Evolutionary conservation across 2,113 vertebrate species (phyloP).

Genomic region (Anser cygnoides): DNA sequence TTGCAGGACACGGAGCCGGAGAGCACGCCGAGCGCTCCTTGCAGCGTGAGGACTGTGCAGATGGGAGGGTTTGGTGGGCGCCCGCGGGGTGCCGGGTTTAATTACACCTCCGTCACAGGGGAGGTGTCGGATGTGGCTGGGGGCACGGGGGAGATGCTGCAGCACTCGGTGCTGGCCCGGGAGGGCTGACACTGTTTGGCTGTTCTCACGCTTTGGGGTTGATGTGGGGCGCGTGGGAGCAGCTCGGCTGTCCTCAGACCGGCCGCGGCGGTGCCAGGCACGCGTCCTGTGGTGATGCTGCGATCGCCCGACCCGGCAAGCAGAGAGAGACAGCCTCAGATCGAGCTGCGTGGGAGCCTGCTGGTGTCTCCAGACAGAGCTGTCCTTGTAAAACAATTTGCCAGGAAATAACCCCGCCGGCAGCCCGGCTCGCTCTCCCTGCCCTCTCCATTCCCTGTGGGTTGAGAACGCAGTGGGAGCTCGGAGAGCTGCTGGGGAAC

Average conservation of each 20-base stretch:
- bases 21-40: rapidly evolving
- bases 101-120: not conserved
- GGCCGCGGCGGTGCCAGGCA: not conserved
- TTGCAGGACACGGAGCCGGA: not conserved
- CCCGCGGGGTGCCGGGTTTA: not conserved
- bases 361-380: not conserved
- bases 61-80: not conserved
- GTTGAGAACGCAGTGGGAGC: not conserved
- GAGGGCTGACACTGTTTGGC: not conserved
- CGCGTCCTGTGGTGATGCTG: no score
- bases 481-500: not conserved
- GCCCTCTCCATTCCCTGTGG: not conserved
- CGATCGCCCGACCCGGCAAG: not conserved
- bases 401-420: not conserved
- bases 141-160: not conserved
- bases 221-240: rapidly evolving
- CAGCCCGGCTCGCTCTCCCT: not conserved
- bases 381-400: not conserved
- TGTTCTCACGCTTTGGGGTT: not conserved
- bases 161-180: not conserved
- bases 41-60: not conserved
- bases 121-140: rapidly evolving
- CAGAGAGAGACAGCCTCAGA: not conserved
- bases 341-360: not conserved
- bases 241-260: rapidly evolving